Conservation (phyloP, 64 coral and sea anemone genomes). For the Pocillopora verrucosa region DNA sequence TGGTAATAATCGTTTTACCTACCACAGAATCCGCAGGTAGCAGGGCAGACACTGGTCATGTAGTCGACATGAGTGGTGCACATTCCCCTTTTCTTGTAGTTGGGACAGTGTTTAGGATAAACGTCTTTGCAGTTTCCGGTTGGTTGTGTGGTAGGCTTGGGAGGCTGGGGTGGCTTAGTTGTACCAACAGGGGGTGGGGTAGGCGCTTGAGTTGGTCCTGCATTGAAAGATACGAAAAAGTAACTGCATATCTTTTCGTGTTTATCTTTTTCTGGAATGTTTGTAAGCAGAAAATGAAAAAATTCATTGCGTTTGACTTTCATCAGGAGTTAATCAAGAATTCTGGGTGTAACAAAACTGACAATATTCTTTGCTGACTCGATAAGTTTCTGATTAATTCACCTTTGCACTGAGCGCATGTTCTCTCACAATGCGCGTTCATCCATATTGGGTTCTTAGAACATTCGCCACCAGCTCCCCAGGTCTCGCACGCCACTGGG, state of each 20-base stretch:
- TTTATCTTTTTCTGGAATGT: background rate
- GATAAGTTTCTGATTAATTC: background rate
- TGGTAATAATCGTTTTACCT: background rate
- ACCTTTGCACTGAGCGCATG: slow-evolving; percentile 43
- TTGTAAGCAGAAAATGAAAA: background rate
- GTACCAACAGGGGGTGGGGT: background rate
- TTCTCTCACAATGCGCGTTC: slow-evolving; percentile 68
- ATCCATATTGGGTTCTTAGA: slow-evolving; percentile 77
- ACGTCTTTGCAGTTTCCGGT: slow-evolving; percentile 72
- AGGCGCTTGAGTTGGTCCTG: slow-evolving; percentile 8
- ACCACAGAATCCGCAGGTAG: slow-evolving; percentile 54
- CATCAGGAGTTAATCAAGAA: no score
- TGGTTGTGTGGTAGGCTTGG: slow-evolving; percentile 3
- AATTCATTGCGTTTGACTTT: no score
- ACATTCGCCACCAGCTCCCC: slow-evolving; percentile 51
- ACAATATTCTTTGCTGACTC: no score
- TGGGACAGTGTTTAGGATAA: slow-evolving; percentile 67
- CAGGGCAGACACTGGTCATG: slow-evolving; percentile 39
- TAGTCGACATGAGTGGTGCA: slow-evolving; percentile 35
- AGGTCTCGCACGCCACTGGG: slow-evolving; percentile 66
- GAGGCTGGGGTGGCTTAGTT: slow-evolving; percentile 10
- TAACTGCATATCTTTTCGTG: background rate
- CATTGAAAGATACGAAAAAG: background rate
- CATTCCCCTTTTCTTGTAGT: slow-evolving; percentile 39
- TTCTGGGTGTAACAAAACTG: no score